Conservation (phyloP, 2,888 invertebrate species). For the Ethmia dodecea region DNA sequence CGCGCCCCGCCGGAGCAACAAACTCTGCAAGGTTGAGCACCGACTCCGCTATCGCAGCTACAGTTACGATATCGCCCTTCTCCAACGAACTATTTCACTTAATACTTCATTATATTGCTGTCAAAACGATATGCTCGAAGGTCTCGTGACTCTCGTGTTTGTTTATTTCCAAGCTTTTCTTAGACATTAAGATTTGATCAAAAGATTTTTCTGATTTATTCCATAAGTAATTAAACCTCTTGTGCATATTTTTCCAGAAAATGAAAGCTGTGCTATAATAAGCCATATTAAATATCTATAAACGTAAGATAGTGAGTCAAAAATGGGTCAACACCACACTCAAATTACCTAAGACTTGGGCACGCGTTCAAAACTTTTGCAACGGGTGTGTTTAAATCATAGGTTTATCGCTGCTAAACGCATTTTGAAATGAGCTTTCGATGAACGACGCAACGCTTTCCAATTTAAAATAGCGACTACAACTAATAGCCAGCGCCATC, state of each 20-base stretch:
- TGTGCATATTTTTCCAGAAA: too few species aligned
- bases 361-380: conserved; percentile 14
- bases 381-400: conserved; percentile 2
- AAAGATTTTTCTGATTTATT: too few species aligned
- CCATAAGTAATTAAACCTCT: too few species aligned
- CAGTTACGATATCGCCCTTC: conserved; percentile 73
- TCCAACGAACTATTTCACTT: conserved; percentile 60
- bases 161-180: background rate
- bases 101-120: conserved; percentile 51
- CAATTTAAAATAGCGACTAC: background rate
- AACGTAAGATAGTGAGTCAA: too few species aligned
- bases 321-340: too few species aligned
- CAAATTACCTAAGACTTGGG: conserved; percentile 9
- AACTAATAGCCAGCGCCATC: conserved; percentile 40
- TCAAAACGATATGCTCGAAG: conserved; percentile 59
- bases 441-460: background rate
- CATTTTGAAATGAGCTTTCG: conserved; percentile 5
- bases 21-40: conserved; percentile 75
- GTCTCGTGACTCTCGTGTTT: conserved; percentile 35
- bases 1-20: conserved; percentile 55
- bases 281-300: too few species aligned
- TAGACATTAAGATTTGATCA: too few species aligned
- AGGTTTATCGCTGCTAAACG: conserved; percentile 5
- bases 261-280: too few species aligned
- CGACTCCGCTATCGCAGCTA: conserved; percentile 61